Conservation (phyloP, 1,140 invertebrate species). For the Drosophila novamexicana region DNA sequence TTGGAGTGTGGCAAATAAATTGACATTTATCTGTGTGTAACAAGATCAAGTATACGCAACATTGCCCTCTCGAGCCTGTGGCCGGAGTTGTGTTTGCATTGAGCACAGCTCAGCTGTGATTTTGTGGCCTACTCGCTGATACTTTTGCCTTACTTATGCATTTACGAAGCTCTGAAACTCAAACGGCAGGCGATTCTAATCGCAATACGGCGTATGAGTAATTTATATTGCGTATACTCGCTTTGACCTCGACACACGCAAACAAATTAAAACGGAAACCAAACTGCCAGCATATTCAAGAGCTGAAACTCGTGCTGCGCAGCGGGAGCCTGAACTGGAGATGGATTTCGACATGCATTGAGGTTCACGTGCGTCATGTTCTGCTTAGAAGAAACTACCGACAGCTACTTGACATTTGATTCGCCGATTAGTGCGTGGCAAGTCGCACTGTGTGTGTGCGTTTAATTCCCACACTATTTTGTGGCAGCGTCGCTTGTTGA, state of each 20-base stretch:
- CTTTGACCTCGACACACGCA: conserved; percentile 43
- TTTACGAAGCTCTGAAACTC: conserved; percentile 24
- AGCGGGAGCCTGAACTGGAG: background rate
- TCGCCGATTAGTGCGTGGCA: conserved; percentile 49
- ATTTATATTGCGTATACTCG: conserved; percentile 35
- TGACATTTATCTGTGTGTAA: conserved; percentile 81
- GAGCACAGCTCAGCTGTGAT: conserved; percentile 41
- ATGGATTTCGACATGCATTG: conserved; percentile 21
- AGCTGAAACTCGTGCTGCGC: background rate
- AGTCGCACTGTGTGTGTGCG: background rate
- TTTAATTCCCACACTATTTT: background rate
- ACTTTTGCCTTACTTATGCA: conserved; percentile 57
- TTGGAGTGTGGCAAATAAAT: conserved; percentile 80
- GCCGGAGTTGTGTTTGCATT: conserved; percentile 42
- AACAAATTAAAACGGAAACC: conserved; percentile 60
- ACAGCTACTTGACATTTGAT: conserved; percentile 72
- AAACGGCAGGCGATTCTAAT: conserved; percentile 44
- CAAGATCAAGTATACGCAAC: conserved; percentile 79
- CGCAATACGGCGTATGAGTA: conserved; percentile 46
- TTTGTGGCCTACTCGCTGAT: conserved; percentile 40
- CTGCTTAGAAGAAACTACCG: conserved; percentile 57
- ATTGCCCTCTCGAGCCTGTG: conserved; percentile 41
- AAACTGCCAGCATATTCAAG: conserved; percentile 18
- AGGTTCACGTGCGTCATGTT: conserved; percentile 64
- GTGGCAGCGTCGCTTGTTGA: conserved; percentile 4